Evolutionary conservation across 2,797 vertebrate genomes (phyloP).

Genomic region (Anniella stebbinsi): DNA sequence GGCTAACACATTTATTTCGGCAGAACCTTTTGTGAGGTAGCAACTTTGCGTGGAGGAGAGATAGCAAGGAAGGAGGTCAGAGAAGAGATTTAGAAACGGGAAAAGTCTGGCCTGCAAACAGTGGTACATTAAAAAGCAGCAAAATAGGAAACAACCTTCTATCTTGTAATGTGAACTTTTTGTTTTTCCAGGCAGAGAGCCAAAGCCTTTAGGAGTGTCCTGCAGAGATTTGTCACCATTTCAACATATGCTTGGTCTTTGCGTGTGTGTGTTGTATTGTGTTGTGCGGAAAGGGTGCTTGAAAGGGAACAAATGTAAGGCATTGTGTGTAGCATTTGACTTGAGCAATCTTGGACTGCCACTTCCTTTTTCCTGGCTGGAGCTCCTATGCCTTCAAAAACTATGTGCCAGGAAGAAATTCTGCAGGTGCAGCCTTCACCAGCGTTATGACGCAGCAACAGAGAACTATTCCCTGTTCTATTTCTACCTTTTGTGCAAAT

Average conservation of each 20-base stretch:
- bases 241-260: too few species aligned
- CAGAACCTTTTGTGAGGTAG: too few species aligned
- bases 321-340: too few species aligned
- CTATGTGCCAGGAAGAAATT: not conserved
- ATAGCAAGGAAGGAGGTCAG: not conserved
- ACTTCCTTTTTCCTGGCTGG: not conserved
- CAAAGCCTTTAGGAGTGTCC: not conserved
- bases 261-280: too few species aligned
- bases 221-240: not conserved
- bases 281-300: not conserved
- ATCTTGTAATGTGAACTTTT: not conserved
- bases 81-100: not conserved
- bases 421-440: not conserved
- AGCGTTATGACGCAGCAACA: too few species aligned
- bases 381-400: not conserved
- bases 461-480: not conserved
- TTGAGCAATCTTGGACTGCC: not conserved
- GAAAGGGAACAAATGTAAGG: not conserved
- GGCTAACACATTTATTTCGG: not conserved
- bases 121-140: not conserved
- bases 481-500: not conserved
- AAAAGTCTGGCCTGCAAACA: not conserved
- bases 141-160: not conserved
- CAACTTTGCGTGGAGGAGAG: not conserved
- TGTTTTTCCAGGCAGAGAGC: not conserved